Base-by-base conservation (phyloP, 2,888 invertebrate genomes). In the Cylloceria caligata region DNA sequence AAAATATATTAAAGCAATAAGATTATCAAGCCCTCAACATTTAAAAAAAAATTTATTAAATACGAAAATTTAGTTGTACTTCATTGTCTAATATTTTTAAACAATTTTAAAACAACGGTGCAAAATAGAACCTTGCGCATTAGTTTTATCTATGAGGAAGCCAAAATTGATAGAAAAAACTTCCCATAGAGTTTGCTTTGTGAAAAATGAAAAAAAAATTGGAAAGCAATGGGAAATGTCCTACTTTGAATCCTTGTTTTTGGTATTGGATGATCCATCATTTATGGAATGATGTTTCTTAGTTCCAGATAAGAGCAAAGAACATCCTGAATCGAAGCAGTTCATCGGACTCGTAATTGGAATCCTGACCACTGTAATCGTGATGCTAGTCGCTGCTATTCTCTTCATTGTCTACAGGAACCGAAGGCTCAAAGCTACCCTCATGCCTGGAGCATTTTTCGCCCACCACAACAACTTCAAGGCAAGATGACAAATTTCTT, bases 311-410 rank as follows among this genome's bases (percentile, higher is more conserved):
- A 94, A 93, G 93, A 90, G 89, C 86, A 91, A 94, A 90, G 94
- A 94, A 89, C 93, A 94, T 81, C 36, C 76, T 1, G 94, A 94
- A 87, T 93, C 94, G 84, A 94, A 94, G 90, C 94, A 94, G 83
- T 94, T 95, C 92, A 95, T 95, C 87, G 95, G 95, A 84, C 93
- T 95, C 87, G 94, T 96, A 89, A 96, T 96, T 88, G 96, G 96
- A 67, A 94, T 95, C 76, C 93, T 96, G 87, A 95, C 96, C 55
- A 96, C 96, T 69, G 95, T 96, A 88, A 96, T 96, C 88, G 93
- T 96, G 84, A 93, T 96, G 89, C 94, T 96, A 79, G 94, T 96
- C 84, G 95, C 95, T 60, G 95, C 96, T 83, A 96, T 96, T 91
- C 93, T 95, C 86, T 95, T 96, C 92, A 96, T 96, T 93, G 95